phyloP scores from a whole-genome alignment of 2,797 vertebrate genomes.

The Ibycter americanus region DNA sequence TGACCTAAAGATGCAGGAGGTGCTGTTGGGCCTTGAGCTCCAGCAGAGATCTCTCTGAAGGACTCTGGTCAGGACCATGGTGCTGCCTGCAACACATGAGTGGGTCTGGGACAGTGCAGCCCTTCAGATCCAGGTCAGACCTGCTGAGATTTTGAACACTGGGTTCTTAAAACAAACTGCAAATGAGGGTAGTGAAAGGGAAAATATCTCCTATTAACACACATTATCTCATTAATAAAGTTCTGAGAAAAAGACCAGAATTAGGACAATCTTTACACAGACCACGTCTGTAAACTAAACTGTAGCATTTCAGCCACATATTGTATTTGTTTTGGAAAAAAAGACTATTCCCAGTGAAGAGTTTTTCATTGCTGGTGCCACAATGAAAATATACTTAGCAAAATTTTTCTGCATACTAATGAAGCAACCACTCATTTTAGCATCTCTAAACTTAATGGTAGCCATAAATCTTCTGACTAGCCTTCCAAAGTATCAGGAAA shows the following conservation, averaged over 20 bases:
- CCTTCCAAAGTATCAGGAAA: conserved; percentile 1
- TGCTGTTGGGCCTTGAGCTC: background rate
- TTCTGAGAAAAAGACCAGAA: background rate
- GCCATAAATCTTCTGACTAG: conserved; percentile 1
- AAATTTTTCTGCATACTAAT: background rate
- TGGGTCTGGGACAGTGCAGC: rapidly evolving
- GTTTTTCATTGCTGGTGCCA: background rate
- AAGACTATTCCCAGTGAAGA: background rate
- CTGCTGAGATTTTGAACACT: background rate
- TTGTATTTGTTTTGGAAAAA: background rate
- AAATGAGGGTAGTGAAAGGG: background rate
- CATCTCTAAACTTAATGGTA: background rate
- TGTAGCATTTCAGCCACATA: background rate
- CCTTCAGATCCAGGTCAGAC: background rate
- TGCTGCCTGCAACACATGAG: background rate
- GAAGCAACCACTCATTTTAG: background rate
- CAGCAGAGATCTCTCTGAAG: background rate
- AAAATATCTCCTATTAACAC: background rate
- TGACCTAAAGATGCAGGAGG: background rate
- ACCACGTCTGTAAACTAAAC: background rate
- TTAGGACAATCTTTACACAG: background rate
- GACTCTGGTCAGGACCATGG: background rate
- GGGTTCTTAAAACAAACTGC: background rate
- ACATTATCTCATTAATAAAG: background rate
- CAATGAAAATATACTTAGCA: background rate